Evolutionary conservation across 1,140 invertebrate species (phyloP).

Genomic region (Zaprionus nigranus): DNA sequence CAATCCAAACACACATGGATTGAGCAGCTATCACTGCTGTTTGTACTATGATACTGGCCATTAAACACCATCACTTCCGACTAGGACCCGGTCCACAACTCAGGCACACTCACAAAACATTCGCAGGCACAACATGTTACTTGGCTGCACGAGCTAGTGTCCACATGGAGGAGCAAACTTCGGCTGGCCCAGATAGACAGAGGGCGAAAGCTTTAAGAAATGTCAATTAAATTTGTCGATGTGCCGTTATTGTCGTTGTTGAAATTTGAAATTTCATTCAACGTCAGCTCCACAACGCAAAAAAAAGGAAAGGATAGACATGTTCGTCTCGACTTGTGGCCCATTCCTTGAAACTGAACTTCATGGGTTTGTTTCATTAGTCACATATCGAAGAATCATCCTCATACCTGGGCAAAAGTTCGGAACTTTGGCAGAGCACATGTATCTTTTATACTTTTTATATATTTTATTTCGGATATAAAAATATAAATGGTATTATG

Average conservation of each 20-base stretch:
- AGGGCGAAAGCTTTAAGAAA: slow-evolving; percentile 36
- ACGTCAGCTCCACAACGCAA: slow-evolving; percentile 10
- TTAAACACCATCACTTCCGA: slow-evolving; percentile 41
- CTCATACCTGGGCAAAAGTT: no score
- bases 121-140: slow-evolving; percentile 41
- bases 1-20: not conserved
- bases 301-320: slow-evolving; percentile 9
- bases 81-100: slow-evolving; percentile 15
- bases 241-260: slow-evolving; percentile 37
- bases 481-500: not conserved
- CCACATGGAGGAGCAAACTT: slow-evolving; percentile 9
- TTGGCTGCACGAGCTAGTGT: slow-evolving; percentile 37
- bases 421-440: not conserved
- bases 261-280: slow-evolving; percentile 48
- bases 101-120: slow-evolving; percentile 17
- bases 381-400: slow-evolving; percentile 19
- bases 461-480: no score
- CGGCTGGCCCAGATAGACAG: not conserved
- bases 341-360: slow-evolving; percentile 16
- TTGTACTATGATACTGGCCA: slow-evolving; percentile 43
- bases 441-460: not conserved
- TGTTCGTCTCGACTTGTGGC: slow-evolving; percentile 9
- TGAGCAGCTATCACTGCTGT: slow-evolving; percentile 36
- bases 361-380: slow-evolving; percentile 13
- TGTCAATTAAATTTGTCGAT: slow-evolving; percentile 56